Base-by-base conservation (phyloP, 2,113 vertebrate genomes). In the Aptenodytes forsteri region DNA sequence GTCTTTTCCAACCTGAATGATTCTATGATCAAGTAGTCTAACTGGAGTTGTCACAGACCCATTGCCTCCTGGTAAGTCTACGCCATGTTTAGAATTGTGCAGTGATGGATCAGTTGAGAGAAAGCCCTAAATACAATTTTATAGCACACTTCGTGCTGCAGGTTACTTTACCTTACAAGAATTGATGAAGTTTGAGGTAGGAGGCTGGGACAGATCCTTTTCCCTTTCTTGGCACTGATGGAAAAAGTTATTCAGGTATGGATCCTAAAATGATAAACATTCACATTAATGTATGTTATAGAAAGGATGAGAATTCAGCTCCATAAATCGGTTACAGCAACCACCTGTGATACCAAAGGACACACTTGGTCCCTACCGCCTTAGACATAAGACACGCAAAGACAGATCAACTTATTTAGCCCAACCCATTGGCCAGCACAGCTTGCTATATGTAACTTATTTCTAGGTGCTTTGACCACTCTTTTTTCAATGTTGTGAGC, bases 151-250 rank as follows among this genome's bases (percentile, higher is more conserved):
- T 34, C 0, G 1, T 25, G 13, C 30, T 87, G 29, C 25, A 54
- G 40, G n/a, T 64, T 65, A 78, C 29, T 92, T 98, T 98, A 99
- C 99, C 99, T 99, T 99, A 96, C 99, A 98, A 96, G 99, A 99
- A 94, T 95, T 98, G 92, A 99, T 79, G 83, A 99, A 99, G 93
- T 98, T 98, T 85, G 99, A 99, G 98, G 99, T 99, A 99, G 99
- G 99, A 94, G 99, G 98, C 92, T 98, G 98, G 77, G 99, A 99
- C 81, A 99, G 97, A 97, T 99, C 99, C 80, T 98, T 98, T 97
- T 99, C 99, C 98, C 99, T 98, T 97, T 99, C 99, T 98, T 99
- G 99, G 98, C 99, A 99, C 98, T 99, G 99, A 97, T 98, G 98
- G 98, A 99, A 99, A 98, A 99, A 99, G 67, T 98, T 98, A 80